These are phyloP conservation scores for Kradibia gibbosae DNA, from an alignment of 1,140 invertebrate genomes.

Conservation along the genomic window DNA sequence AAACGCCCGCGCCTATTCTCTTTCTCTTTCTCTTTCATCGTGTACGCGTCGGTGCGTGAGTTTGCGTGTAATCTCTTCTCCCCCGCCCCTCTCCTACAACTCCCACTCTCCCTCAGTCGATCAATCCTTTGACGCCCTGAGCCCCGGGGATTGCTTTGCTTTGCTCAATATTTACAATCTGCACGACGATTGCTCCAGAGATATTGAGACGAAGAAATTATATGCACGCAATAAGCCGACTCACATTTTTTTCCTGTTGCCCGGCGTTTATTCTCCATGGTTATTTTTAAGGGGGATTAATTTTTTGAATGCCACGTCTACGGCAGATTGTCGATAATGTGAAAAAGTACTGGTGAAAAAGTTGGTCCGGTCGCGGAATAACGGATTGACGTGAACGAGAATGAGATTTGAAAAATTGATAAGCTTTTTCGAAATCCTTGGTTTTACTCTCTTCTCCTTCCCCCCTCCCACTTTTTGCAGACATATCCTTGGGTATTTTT, in stretches of 20 bases:
- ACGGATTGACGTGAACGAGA: neutral
- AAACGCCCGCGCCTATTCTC: neutral
- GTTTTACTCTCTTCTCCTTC: neutral
- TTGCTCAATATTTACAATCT: neutral
- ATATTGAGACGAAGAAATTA: neutral
- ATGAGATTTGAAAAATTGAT: neutral
- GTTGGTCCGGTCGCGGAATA: neutral
- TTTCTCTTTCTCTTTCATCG: neutral
- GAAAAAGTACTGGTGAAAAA: neutral
- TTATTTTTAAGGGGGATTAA: slow-evolving; percentile 8
- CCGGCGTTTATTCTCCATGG: neutral
- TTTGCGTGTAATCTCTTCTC: no score
- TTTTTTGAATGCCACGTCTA: neutral
- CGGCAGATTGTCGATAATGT: neutral
- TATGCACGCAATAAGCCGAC: neutral
- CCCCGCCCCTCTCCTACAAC: no score
- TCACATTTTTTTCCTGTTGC: neutral
- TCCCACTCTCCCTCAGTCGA: neutral
- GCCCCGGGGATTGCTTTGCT: no score
- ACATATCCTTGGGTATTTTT: neutral
- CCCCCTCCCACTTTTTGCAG: neutral
- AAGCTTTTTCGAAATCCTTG: neutral
- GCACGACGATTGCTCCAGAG: neutral
- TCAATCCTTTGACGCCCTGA: no score
- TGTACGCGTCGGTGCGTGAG: no score